Evolutionary conservation across 2,888 invertebrate species (phyloP), one percentile per base, ranked within the genome.

Genomic region (Harmothoe impar): DNA sequence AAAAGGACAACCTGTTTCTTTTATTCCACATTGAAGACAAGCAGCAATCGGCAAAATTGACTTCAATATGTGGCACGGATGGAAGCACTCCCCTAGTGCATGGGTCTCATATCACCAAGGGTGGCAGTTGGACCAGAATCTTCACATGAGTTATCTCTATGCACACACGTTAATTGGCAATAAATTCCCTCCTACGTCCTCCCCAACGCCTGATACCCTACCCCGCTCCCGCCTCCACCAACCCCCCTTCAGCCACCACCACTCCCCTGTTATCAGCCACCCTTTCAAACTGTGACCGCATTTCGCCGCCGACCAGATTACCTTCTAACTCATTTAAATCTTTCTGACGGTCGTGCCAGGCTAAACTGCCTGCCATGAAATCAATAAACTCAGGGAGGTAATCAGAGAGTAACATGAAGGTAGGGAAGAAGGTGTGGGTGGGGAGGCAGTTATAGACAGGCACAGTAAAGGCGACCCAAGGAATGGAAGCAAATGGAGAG

Each of bases 311-410:
- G n/a, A 62, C 62, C n/a, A 20, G n/a, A 62, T 62, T 62, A 62
- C 23, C 20, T 62, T 62, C 62, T 62, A 62, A 62, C 62, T 62
- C 62, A 62, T 62, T 62, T 62, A 62, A 62, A 62, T 62, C 62
- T 62, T 62, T n/a, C 62, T 62, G n/a, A 20, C n/a, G 62, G 62
- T n/a, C n/a, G 23, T 62, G n/a, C 62, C 1, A n/a, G n/a, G 62
- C 62, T 62, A n/a, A 62, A 62, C 23, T 62, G 23, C 62, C 62
- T 62, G 5, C n/a, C 62, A n/a, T 62, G 62, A 62, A 62, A 62
- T 62, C 62, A 62, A 62, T 62, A 20, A 62, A 62, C 62, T n/a
- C n/a, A 20, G 62, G 15, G 62, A n/a, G 54, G 62, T 62, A 62
- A 62, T 62, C 62, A 62, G 62, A n/a, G n/a, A n/a, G 62, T 62